Evolutionary conservation across 2,888 invertebrate species (phyloP), one percentile per base, ranked within the genome.

Genomic region (Monochamus alternatus): DNA sequence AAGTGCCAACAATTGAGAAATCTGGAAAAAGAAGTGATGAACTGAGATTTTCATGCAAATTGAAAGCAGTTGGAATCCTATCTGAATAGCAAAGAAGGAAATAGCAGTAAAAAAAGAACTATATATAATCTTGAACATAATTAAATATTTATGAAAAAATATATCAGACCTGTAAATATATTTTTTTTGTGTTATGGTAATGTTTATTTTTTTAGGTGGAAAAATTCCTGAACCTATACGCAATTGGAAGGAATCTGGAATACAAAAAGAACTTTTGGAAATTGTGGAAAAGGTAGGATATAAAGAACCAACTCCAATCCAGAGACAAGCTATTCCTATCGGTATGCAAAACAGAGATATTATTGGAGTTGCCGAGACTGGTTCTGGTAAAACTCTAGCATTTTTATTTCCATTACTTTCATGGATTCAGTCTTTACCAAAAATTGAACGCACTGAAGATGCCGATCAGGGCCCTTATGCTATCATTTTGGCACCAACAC

Each of bases 311-410:
- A 99, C 99, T 0, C 99, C 99, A 3, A 99, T 99, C 90, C 99
- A 99, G 89, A 91, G 99, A 77, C 99, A 99, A 90, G 99, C 99
- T 73, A 99, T 99, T 87, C 99, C 99, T 0, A 99, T 99, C 88
- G 99, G 99, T 52, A 90, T 96, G 85, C 95, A 97, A 88, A 97
- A 97, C 88, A 91, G 97, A 67, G 97, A 99, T 87, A 98, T 99
- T 83, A 99, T 99, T 86, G 99, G 99, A 88, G 81, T 81, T 32
- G 99, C 99, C 60, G 99, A 99, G 90, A 99, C 99, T 77, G 99
- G 99, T 78, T 89, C 88, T 4, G 99, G 99, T 89, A 99, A 99
- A 92, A 99, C 99, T 0, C 91, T 98, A 58, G 99, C 99, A 5
- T 99, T 99, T 89, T 93, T 99, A 5, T 97, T 99, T 87, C 99